These are phyloP conservation scores for Blastobasis adustella DNA, from an alignment of 2,888 invertebrate genomes.

Conservation along the genomic window DNA sequence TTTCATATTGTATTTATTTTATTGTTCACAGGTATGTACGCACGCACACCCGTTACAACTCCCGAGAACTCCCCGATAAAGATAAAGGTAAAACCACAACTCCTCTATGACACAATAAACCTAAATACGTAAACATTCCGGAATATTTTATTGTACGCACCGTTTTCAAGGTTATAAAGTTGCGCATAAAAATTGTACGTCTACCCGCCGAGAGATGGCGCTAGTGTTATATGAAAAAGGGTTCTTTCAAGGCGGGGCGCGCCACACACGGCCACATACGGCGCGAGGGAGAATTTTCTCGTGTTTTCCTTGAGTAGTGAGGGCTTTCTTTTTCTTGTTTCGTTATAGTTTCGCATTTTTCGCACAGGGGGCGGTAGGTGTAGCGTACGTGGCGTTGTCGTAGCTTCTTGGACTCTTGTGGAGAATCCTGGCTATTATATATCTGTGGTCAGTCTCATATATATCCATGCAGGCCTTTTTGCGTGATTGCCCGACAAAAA, in stretches of 20 bases:
- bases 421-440: too few species aligned
- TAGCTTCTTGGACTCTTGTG: too few species aligned
- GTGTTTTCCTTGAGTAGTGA: constrained; percentile 48
- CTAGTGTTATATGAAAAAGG: constrained; percentile 18
- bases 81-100: constrained; percentile 1
- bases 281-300: constrained; percentile 45
- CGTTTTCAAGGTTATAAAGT: constrained; percentile 15
- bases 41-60: too few species aligned
- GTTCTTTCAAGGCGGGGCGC: constrained; percentile 19
- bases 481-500: too few species aligned
- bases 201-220: constrained; percentile 39
- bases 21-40: too few species aligned
- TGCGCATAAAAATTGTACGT: constrained; percentile 24
- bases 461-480: too few species aligned
- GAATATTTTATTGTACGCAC: background rate
- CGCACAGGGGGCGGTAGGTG: constrained; percentile 58
- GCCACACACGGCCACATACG: constrained; percentile 43
- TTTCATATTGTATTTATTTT: too few species aligned
- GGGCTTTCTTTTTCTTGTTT: constrained; percentile 39
- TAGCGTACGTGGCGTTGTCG: constrained; percentile 10
- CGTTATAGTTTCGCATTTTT: constrained; percentile 54
- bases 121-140: background rate
- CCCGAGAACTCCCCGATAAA: constrained; percentile 6
- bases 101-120: background rate
- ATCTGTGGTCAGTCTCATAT: too few species aligned